Evolutionary conservation across 2,888 invertebrate genomes (phyloP).

Genomic region (Epirrita christyi): DNA sequence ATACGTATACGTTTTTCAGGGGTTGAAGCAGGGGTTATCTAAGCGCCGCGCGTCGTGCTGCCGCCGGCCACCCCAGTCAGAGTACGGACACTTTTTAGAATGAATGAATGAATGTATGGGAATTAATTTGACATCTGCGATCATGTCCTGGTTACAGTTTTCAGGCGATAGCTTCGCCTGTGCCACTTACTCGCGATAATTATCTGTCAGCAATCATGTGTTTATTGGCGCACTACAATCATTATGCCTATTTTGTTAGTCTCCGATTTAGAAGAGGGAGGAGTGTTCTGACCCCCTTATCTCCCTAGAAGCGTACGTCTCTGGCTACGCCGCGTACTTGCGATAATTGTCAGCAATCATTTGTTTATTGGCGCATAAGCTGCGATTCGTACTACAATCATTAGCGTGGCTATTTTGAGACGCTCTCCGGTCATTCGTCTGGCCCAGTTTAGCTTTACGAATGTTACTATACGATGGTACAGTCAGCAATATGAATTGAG

Average conservation of each 20-base stretch:
- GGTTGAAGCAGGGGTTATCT: too few relatives aligned
- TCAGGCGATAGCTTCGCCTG: too few relatives aligned
- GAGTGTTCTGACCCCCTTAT: too few relatives aligned
- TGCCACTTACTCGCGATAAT: conserved; percentile 47
- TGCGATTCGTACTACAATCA: conserved; percentile 64
- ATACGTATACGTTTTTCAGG: too few relatives aligned
- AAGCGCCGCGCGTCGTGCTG: too few relatives aligned
- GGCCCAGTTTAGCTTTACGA: conserved; percentile 55
- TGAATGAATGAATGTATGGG: too few relatives aligned
- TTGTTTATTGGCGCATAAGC: conserved; percentile 70
- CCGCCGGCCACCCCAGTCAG: too few relatives aligned
- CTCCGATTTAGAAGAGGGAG: too few relatives aligned
- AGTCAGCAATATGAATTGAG: conserved; percentile 6
- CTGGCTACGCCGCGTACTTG: conserved; percentile 25
- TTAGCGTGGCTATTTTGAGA: conserved; percentile 69
- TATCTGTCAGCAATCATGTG: conserved; percentile 73
- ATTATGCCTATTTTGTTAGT: neutral
- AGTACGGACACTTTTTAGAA: too few relatives aligned
- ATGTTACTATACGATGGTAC: conserved; percentile 31
- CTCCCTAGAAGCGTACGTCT: too few relatives aligned
- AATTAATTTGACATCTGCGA: too few relatives aligned
- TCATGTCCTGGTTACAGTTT: too few relatives aligned
- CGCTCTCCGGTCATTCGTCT: conserved; percentile 51
- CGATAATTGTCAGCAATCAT: conserved; percentile 70
- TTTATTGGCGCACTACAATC: conserved; percentile 54